phyloP scores from a whole-genome alignment of 2,888 invertebrate species.

The Cyclophora punctaria region DNA sequence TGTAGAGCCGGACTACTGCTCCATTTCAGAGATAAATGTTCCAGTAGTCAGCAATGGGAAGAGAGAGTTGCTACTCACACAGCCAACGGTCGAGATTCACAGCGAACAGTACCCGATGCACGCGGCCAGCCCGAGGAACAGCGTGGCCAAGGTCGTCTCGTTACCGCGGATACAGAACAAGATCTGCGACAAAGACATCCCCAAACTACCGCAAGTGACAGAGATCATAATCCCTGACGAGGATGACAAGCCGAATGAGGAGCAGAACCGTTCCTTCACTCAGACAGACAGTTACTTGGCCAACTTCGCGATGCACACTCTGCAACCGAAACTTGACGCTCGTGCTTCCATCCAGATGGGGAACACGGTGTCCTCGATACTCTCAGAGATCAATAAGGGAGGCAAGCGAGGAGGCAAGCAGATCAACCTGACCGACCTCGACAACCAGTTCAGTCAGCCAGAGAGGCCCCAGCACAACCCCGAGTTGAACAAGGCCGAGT shows the following conservation, averaged over 20 bases:
- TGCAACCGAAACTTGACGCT: slow-evolving; percentile 63
- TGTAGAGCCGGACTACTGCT: slow-evolving; percentile 83
- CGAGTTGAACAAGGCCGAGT: slow-evolving; percentile 60
- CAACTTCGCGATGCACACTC: slow-evolving; percentile 57
- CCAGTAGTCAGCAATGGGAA: slow-evolving; percentile 76
- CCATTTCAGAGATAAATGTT: slow-evolving; percentile 83
- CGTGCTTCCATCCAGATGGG: slow-evolving; percentile 77
- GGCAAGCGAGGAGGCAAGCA: slow-evolving; percentile 61
- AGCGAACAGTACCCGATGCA: slow-evolving; percentile 66
- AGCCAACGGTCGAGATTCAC: slow-evolving; percentile 71
- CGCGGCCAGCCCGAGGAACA: slow-evolving; percentile 53
- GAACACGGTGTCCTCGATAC: slow-evolving; percentile 75
- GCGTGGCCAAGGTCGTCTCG: slow-evolving; percentile 63
- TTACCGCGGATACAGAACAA: slow-evolving; percentile 62
- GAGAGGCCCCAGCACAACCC: slow-evolving; percentile 42
- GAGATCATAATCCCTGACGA: slow-evolving; percentile 83
- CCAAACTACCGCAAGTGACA: slow-evolving; percentile 83
- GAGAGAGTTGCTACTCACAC: slow-evolving; percentile 70
- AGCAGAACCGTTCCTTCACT: slow-evolving; percentile 46
- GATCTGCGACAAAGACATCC: slow-evolving; percentile 77
- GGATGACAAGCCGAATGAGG: slow-evolving; percentile 64
- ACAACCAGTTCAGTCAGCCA: slow-evolving; percentile 58
- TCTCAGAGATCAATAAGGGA: slow-evolving; percentile 75
- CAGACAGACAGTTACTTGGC: slow-evolving; percentile 57
- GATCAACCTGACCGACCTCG: slow-evolving; percentile 62